These are phyloP conservation scores for Speoplatyrhinus poulsoni DNA, from an alignment of 2,113 vertebrate genomes.

Conservation along the genomic window DNA sequence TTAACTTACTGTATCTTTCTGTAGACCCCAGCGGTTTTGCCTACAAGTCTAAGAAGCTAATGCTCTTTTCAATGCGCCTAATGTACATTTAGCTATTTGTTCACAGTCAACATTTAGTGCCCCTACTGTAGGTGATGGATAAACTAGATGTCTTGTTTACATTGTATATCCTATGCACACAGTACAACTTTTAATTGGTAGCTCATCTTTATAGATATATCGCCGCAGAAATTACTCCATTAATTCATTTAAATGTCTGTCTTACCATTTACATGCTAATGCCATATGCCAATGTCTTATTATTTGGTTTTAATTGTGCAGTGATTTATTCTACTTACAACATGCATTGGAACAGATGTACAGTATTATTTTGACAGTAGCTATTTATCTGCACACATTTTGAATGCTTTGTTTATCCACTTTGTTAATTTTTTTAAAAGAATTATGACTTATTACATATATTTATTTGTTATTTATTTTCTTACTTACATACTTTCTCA, in stretches of 20 bases:
- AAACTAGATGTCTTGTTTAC: conserved; percentile 15
- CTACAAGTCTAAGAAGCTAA: conserved; percentile 24
- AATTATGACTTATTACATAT: conserved; percentile 17
- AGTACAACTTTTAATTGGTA: conserved; percentile 42
- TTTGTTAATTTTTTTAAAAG: no score
- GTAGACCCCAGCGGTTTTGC: conserved; percentile 15
- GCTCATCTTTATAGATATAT: conserved; percentile 47
- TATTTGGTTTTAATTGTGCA: conserved; percentile 20
- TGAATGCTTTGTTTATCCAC: no score
- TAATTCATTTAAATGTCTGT: conserved; percentile 13
- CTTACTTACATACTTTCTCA: conserved; percentile 12
- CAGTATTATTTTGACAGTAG: no score
- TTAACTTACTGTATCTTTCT: not conserved
- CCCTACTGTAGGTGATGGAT: conserved; percentile 22
- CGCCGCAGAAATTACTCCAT: conserved; percentile 1
- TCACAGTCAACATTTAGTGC: conserved; percentile 16
- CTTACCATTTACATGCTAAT: conserved; percentile 12
- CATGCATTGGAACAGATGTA: conserved; percentile 19
- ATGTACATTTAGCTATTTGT: conserved; percentile 16
- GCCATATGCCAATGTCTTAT: conserved; percentile 18
- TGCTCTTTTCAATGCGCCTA: conserved; percentile 30
- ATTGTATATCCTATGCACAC: conserved; percentile 50
- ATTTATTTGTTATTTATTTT: conserved; percentile 3
- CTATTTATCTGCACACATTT: no score
- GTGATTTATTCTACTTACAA: conserved; percentile 4